phyloP scores from a whole-genome alignment of 2,888 invertebrate genomes.

The Sisyra terminalis region DNA sequence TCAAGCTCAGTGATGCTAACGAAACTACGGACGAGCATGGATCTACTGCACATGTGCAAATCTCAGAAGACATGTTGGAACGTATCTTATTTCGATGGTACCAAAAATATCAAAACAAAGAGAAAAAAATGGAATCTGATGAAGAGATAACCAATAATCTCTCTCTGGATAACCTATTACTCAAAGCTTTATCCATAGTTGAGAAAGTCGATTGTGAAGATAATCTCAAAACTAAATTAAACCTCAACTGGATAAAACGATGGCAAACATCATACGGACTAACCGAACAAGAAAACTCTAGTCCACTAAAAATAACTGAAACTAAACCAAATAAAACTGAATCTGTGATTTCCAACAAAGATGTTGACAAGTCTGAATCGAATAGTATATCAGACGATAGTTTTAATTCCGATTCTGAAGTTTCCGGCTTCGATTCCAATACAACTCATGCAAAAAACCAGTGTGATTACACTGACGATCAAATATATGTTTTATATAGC shows the following conservation, averaged over 20 bases:
- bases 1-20: too few relatives aligned
- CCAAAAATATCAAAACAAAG: slow-evolving; percentile 7
- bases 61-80: slow-evolving; percentile 8
- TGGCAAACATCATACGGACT: slow-evolving; percentile 7
- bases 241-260: slow-evolving; percentile 4
- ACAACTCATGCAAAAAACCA: not conserved
- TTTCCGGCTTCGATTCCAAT: not conserved
- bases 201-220: slow-evolving; percentile 6
- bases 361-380: slow-evolving; percentile 8
- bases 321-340: not conserved
- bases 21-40: not conserved
- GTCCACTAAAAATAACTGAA: not conserved
- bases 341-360: not conserved
- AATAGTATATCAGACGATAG: not conserved
- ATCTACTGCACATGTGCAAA: not conserved
- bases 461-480: slow-evolving; percentile 16
- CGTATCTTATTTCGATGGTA: slow-evolving; percentile 8
- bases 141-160: slow-evolving; percentile 1
- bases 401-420: not conserved
- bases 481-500: slow-evolving; percentile 26
- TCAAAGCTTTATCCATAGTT: slow-evolving; percentile 5
- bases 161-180: slow-evolving; percentile 2
- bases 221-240: slow-evolving; percentile 3
- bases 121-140: slow-evolving; percentile 1
- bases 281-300: not conserved